Conservation (phyloP, 2,888 invertebrate species). For the Tipula confusa region DNA sequence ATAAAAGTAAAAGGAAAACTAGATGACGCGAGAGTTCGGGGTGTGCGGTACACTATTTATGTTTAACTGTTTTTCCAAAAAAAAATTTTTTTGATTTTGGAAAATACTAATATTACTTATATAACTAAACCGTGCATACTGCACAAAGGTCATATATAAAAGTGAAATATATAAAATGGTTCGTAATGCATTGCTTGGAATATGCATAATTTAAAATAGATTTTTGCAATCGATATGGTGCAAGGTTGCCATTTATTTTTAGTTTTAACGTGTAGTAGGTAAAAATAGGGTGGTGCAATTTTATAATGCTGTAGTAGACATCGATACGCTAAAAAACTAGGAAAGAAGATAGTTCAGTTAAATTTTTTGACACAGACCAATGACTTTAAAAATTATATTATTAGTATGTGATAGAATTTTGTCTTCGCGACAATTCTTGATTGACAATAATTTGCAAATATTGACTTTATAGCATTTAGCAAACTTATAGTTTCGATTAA, state of each 20-base stretch:
- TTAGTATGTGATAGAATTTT: no score
- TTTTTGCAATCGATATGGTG: background rate
- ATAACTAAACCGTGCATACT: background rate
- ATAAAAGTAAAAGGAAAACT: background rate
- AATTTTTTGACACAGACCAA: no score
- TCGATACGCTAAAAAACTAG: no score
- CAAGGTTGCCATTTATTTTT: background rate
- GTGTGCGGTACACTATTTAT: background rate
- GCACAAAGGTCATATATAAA: background rate
- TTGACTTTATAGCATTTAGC: no score
- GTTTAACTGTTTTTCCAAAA: background rate
- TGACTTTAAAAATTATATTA: no score
- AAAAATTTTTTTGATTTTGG: background rate
- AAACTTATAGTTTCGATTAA: no score
- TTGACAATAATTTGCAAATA: no score
- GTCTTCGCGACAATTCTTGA: no score
- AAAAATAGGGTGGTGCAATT: background rate
- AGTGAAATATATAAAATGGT: background rate
- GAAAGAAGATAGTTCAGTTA: no score
- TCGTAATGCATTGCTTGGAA: background rate
- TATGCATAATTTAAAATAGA: conserved; percentile 15
- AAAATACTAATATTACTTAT: background rate
- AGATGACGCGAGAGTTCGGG: background rate
- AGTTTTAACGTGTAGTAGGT: background rate
- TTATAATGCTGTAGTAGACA: no score